Conservation (phyloP, 1,140 invertebrate genomes). For the Habropoda laboriosa region DNA sequence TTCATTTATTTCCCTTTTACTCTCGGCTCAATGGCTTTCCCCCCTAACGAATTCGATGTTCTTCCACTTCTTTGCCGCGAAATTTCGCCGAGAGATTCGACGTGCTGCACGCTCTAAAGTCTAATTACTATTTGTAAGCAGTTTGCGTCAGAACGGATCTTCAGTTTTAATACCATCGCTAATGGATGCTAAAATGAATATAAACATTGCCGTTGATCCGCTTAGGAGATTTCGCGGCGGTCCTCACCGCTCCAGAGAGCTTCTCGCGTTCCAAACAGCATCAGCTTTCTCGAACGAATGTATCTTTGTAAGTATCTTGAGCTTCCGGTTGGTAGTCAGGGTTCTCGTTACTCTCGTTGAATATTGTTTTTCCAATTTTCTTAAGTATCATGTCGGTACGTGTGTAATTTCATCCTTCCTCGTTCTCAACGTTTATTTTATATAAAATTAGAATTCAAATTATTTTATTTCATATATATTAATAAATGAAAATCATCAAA, state of each 20-base stretch:
- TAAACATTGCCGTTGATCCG: slow-evolving; percentile 73
- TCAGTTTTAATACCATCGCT: slow-evolving; percentile 72
- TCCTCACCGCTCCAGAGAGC: slow-evolving; percentile 44
- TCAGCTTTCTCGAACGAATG: neutral
- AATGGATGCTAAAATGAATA: slow-evolving; percentile 77
- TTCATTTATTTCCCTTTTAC: neutral
- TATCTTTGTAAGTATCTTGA: slow-evolving; percentile 17
- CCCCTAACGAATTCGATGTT: neutral
- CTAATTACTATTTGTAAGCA: slow-evolving; percentile 32
- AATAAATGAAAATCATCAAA: no score
- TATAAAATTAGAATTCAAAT: no score
- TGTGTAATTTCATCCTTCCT: no score
- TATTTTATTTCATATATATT: no score
- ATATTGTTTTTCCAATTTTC: neutral
- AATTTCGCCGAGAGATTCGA: neutral
- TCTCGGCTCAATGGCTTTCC: neutral
- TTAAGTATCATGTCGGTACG: no score
- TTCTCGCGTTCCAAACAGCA: slow-evolving; percentile 26
- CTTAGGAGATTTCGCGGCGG: slow-evolving; percentile 66
- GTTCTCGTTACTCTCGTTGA: neutral
- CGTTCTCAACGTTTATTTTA: no score
- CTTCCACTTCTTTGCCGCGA: slow-evolving; percentile 1
- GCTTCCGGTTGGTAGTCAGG: slow-evolving; percentile 14
- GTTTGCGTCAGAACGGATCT: slow-evolving; percentile 33
- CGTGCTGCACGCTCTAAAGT: slow-evolving; percentile 24